Evolutionary conservation across 2,797 vertebrate genomes (phyloP).

Genomic region (Sparidentex hasta): DNA sequence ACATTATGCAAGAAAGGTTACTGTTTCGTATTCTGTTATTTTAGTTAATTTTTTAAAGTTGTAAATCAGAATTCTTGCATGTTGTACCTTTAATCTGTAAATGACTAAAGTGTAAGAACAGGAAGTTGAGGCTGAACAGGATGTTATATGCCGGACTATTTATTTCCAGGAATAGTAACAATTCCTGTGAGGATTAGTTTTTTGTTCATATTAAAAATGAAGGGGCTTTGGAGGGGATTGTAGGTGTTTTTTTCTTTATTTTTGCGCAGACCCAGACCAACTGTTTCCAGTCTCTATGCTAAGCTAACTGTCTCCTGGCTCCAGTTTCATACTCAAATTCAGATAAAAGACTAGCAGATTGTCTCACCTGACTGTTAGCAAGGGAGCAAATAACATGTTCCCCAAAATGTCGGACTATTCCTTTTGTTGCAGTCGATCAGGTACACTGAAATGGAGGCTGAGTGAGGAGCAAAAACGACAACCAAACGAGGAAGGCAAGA

Average conservation of each 20-base stretch:
- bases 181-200: neutral
- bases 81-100: neutral
- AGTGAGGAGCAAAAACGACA: neutral
- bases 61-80: no score
- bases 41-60: no score
- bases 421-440: neutral
- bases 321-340: neutral
- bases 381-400: neutral
- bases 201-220: no score
- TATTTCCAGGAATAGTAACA: neutral
- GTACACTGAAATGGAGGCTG: neutral
- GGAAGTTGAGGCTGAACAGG: neutral
- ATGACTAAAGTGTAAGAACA: neutral
- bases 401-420: neutral
- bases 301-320: neutral
- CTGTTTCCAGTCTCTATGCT: neutral
- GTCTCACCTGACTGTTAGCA: neutral
- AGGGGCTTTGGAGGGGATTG: neutral
- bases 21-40: no score
- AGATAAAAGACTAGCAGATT: neutral
- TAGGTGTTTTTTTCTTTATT: neutral
- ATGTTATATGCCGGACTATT: neutral
- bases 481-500: conserved; percentile 2
- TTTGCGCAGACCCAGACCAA: neutral
- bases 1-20: no score